Percentiles rank a stretch among this genome's conserved stretches.
phyloP scores from a whole-genome alignment of 2,888 invertebrate species.

The Drosophila setosimentum region DNA sequence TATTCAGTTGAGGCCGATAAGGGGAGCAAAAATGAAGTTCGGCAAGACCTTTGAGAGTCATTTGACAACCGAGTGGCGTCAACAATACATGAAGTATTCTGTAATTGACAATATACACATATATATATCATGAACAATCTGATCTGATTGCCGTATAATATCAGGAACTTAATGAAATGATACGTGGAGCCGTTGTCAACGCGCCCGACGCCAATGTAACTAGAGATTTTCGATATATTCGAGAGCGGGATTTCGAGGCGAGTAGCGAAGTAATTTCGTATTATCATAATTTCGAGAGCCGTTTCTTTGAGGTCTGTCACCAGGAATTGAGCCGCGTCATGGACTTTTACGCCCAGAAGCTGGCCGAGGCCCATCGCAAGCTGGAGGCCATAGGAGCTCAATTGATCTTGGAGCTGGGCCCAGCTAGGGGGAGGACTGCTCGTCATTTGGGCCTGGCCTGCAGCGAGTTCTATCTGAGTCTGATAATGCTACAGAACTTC shows the following conservation, averaged over 20 bases:
- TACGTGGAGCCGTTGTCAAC: slow-evolving; percentile 93
- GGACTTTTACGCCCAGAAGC: slow-evolving; percentile 97
- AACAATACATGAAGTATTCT: slow-evolving; percentile 96
- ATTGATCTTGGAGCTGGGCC: neutral
- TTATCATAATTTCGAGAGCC: slow-evolving; percentile 87
- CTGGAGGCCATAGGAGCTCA: slow-evolving; percentile 83
- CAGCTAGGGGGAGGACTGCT: neutral
- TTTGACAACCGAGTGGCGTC: slow-evolving; percentile 99
- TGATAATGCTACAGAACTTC: slow-evolving; percentile 98
- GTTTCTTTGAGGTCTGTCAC: slow-evolving; percentile 96
- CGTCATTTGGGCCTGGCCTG: slow-evolving; percentile 91
- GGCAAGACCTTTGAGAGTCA: slow-evolving; percentile 97
- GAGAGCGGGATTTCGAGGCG: neutral
- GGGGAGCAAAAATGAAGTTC: slow-evolving; percentile 92
- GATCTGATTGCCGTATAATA: neutral
- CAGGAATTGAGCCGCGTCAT: slow-evolving; percentile 97
- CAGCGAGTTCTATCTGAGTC: slow-evolving; percentile 97
- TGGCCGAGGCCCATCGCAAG: slow-evolving; percentile 97
- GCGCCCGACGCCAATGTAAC: slow-evolving; percentile 86
- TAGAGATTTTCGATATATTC: neutral
- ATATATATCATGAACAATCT: neutral
- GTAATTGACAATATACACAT: slow-evolving; percentile 75
- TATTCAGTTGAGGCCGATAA: neutral
- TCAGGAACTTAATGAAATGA: slow-evolving; percentile 93
- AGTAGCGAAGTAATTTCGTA: neutral